Percentiles rank a stretch among this genome's conserved stretches.
phyloP scores from a whole-genome alignment of 2,113 vertebrate genomes.

The Tricholaema leucomelas region DNA sequence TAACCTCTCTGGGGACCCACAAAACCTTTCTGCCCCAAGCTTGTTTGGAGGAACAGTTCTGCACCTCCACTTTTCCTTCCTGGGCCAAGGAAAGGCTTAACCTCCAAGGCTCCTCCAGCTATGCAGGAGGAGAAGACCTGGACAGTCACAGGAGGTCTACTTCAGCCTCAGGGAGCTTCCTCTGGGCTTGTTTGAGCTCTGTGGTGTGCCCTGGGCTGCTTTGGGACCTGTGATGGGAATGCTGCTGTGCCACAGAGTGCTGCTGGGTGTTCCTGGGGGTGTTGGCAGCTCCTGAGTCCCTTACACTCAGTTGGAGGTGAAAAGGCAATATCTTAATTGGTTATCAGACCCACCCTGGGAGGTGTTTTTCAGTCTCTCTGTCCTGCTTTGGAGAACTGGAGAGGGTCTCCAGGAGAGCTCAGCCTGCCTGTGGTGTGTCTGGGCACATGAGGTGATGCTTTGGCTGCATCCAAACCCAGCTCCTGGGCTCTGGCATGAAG shows the following conservation, averaged over 20 bases:
- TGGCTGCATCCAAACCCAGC: fast-evolving
- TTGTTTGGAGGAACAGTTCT: not conserved
- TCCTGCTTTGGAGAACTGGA: fast-evolving
- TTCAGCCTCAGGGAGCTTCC: not conserved
- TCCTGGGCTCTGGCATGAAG: not conserved
- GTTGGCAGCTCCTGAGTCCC: not conserved
- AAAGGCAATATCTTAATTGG: not conserved
- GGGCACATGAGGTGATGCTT: fast-evolving
- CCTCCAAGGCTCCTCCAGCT: not conserved
- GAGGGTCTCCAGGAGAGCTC: not conserved
- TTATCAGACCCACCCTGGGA: not conserved
- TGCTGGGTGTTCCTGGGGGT: not conserved
- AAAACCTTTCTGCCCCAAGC: not conserved
- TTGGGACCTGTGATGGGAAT: not conserved
- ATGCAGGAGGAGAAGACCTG: not conserved
- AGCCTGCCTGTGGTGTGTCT: fast-evolving
- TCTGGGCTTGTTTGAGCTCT: not conserved
- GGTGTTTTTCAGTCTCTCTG: not conserved
- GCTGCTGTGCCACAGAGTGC: fast-evolving
- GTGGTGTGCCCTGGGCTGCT: not conserved
- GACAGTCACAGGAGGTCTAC: fast-evolving
- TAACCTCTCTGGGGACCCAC: not conserved
- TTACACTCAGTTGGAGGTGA: not conserved
- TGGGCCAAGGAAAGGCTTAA: not conserved
- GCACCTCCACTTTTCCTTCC: not conserved